Conservation (phyloP, 2,888 invertebrate genomes). For the Troglohyphantes excavatus region DNA sequence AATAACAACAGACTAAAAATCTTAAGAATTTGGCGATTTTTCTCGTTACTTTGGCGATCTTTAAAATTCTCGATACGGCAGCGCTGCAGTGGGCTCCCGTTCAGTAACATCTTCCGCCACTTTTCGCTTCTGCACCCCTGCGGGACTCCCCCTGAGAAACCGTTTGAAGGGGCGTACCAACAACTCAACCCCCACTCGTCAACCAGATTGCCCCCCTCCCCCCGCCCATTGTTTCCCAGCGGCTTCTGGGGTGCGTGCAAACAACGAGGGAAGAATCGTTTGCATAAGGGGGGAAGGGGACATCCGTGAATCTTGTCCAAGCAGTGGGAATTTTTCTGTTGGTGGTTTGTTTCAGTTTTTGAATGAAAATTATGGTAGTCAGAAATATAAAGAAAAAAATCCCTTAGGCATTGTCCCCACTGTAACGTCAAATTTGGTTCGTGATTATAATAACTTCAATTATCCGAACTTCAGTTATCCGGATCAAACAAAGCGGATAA, state of each 20-base stretch:
- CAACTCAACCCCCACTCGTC: conserved; percentile 51
- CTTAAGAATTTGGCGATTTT: too few relatives aligned
- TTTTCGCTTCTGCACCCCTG: conserved; percentile 38
- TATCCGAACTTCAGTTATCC: too few relatives aligned
- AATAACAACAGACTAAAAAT: too few relatives aligned
- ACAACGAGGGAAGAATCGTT: conserved; percentile 23
- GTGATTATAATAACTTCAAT: too few relatives aligned
- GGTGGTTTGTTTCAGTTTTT: neutral
- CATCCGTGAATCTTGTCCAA: neutral
- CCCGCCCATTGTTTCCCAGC: conserved; percentile 32
- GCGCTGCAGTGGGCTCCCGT: conserved; percentile 1
- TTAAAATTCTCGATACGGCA: neutral
- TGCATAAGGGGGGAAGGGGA: neutral
- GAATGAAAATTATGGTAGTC: conserved; percentile 3
- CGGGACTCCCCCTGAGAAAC: conserved; percentile 45
- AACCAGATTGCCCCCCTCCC: neutral
- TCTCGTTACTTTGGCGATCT: too few relatives aligned
- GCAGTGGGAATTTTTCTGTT: neutral
- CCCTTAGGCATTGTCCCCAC: too few relatives aligned
- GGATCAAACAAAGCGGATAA: too few relatives aligned
- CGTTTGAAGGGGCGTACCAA: conserved; percentile 25
- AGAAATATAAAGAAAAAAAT: too few relatives aligned
- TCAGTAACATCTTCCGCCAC: conserved; percentile 70
- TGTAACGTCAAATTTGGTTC: too few relatives aligned
- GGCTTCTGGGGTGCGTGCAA: conserved; percentile 39